Percentiles rank a stretch among this genome's conserved stretches.
Evolutionary conservation across 2,113 vertebrate species (phyloP).

Genomic region (Lota lota): DNA sequence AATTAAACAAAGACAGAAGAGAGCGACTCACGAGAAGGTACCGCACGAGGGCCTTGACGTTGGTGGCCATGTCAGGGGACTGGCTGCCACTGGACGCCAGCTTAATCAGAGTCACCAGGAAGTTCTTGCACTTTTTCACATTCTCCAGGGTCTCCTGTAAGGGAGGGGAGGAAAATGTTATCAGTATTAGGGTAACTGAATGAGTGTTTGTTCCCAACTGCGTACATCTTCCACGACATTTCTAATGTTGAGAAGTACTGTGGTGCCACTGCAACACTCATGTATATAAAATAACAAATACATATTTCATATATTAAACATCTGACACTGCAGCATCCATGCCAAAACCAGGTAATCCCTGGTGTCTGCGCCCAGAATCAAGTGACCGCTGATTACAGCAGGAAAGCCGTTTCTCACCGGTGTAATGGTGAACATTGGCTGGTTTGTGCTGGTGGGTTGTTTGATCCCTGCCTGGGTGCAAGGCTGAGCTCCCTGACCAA

Average conservation of each 20-base stretch:
- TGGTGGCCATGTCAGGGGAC: constrained; percentile 84
- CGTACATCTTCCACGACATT: too few relatives aligned
- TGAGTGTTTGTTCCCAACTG: too few relatives aligned
- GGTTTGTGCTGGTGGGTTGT: constrained; percentile 22
- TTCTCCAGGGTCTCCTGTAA: constrained; percentile 86
- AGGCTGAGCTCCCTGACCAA: constrained; percentile 16
- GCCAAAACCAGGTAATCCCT: too few relatives aligned
- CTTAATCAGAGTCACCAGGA: constrained; percentile 92
- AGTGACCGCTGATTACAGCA: background rate
- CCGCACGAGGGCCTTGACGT: constrained; percentile 85
- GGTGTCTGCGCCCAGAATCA: too few relatives aligned
- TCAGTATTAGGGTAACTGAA: too few relatives aligned
- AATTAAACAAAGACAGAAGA: background rate
- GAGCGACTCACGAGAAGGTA: constrained; percentile 78
- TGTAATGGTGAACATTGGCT: background rate
- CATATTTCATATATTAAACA: too few relatives aligned
- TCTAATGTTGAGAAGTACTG: too few relatives aligned
- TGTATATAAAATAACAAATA: too few relatives aligned
- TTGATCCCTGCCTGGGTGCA: background rate
- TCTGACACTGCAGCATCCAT: too few relatives aligned
- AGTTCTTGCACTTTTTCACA: constrained; percentile 98
- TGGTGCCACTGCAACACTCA: too few relatives aligned
- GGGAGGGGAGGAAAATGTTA: background rate
- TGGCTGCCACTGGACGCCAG: constrained; percentile 86
- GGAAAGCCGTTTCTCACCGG: constrained; percentile 27